Evolutionary conservation across 2,113 vertebrate species (phyloP).

Genomic region (Penelope pileata): DNA sequence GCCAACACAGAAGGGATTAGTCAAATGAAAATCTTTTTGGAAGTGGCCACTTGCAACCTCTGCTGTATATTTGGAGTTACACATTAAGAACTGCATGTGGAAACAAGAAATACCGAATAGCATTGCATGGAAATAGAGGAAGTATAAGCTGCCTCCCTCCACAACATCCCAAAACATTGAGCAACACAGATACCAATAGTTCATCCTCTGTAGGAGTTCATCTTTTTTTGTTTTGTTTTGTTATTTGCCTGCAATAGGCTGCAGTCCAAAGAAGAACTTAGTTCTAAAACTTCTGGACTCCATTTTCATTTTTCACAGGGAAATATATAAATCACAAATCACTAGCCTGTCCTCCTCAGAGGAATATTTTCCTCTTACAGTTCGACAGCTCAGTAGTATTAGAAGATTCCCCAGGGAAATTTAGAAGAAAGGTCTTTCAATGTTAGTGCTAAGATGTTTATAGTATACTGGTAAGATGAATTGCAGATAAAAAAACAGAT

Average conservation of each 20-base stretch:
- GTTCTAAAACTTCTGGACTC: not conserved
- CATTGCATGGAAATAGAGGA: not conserved
- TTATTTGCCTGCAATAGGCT: not conserved
- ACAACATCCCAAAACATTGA: not conserved
- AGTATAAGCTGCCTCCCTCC: not conserved
- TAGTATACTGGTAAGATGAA: not conserved
- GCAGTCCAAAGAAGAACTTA: not conserved
- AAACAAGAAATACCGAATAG: not conserved
- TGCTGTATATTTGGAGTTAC: not conserved
- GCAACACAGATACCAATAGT: not conserved
- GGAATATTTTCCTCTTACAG: not conserved
- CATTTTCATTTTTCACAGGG: not conserved
- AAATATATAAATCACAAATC: not conserved
- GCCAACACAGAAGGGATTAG: not conserved
- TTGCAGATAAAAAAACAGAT: not conserved
- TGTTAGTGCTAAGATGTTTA: not conserved
- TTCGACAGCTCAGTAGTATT: not conserved
- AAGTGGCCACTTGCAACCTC: not conserved
- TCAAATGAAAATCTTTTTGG: not conserved
- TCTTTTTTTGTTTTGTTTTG: not conserved
- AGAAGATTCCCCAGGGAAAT: not conserved
- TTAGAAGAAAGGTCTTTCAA: not conserved
- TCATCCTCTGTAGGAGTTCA: not conserved
- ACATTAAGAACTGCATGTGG: accelerated
- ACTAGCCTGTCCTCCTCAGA: not conserved